Evolutionary conservation across 2,113 vertebrate species (phyloP).

Genomic region (Etheostoma cragini): DNA sequence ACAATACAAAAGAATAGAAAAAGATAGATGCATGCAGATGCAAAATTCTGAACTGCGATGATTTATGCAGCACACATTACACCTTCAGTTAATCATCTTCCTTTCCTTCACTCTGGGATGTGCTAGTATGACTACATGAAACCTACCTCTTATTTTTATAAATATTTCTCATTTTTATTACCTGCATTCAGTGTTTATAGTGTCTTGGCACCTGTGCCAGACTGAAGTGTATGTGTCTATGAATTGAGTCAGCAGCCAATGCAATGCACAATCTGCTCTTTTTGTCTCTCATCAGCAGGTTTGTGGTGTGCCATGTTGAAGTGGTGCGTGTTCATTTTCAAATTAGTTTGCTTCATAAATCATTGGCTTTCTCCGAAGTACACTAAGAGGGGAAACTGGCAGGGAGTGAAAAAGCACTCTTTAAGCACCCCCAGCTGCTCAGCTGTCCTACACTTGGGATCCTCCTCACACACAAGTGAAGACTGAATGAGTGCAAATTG

Average conservation of each 20-base stretch:
- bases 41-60: background rate
- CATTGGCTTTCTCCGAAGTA: constrained; percentile 54
- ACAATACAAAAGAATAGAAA: constrained; percentile 21
- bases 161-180: constrained; percentile 31
- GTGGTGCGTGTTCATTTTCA: constrained; percentile 70
- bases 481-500: constrained; percentile 59
- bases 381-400: constrained; percentile 60
- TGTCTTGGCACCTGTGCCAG: constrained; percentile 48
- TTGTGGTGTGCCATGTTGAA: constrained; percentile 59
- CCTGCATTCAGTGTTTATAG: constrained; percentile 18
- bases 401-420: constrained; percentile 65
- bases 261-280: constrained; percentile 36
- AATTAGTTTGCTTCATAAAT: constrained; percentile 79
- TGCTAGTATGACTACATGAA: background rate
- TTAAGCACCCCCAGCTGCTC: constrained; percentile 74
- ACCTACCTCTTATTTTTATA: constrained; percentile 4
- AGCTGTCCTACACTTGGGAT: constrained; percentile 47
- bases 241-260: constrained; percentile 37
- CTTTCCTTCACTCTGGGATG: background rate
- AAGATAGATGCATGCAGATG: background rate
- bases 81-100: constrained; percentile 10
- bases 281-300: constrained; percentile 74
- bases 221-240: constrained; percentile 44
- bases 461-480: constrained; percentile 56
- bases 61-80: background rate